Conservation (phyloP, 2,113 vertebrate genomes). For the Oryctolagus cuniculus region DNA sequence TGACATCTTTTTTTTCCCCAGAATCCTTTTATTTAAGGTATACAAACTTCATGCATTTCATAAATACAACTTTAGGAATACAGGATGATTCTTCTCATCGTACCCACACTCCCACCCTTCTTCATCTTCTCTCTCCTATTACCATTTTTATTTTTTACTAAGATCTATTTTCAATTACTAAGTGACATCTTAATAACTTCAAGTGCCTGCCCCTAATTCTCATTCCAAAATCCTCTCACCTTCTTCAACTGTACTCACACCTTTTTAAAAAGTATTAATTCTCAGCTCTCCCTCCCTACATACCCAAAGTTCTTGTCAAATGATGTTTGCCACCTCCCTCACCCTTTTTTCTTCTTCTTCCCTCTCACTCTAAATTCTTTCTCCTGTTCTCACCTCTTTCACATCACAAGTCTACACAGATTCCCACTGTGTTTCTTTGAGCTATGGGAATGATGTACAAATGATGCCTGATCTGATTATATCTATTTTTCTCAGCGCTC, state of each 20-base stretch:
- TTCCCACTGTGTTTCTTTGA: neutral
- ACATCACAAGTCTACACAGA: neutral
- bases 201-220: neutral
- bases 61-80: no score
- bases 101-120: no score
- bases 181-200: no score
- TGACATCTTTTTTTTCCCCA: no score
- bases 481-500: neutral
- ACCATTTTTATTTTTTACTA: no score
- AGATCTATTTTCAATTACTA: no score
- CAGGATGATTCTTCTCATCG: no score
- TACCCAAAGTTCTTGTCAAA: neutral
- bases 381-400: accelerated
- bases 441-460: neutral
- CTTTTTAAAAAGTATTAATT: neutral
- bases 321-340: neutral
- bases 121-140: no score
- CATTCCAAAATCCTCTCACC: neutral
- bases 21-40: no score
- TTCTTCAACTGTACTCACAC: neutral
- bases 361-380: neutral
- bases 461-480: neutral
- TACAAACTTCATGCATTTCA: no score
- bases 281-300: neutral
- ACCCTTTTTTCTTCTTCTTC: neutral